Base-by-base conservation (phyloP, 2,888 invertebrate species). In the Sympetrum striolatum region DNA sequence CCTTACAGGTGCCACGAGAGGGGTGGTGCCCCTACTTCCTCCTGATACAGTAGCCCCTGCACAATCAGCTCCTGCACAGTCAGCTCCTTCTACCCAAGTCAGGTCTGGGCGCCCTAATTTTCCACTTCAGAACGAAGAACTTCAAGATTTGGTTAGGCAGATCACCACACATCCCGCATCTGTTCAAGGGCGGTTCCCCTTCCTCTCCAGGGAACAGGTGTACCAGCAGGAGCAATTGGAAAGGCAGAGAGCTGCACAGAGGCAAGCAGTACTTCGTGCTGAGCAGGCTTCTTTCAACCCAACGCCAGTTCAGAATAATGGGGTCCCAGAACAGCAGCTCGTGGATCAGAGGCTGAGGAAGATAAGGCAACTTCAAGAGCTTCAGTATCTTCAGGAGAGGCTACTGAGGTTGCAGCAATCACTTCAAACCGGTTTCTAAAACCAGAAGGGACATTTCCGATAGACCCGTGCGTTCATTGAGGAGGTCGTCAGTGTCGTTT, bases 1-100 rank as follows among this genome's bases (percentile, higher is more conserved):
- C 92, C 95, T 95, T n/a, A 91, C 91, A 48, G 98, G 98, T 0
- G 93, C 96, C n/a, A 97, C 98, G 0, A 96, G 97, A 92, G 96
- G 96, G 93, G 97, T 97, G 0, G 96, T 97, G 90, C 97, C 97
- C 0, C 90, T 92, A 95, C 35, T 86, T 37, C 86, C 86, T 22
- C 31, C 37, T 12, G 44, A 92, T 5, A 92, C 92, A 64, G 90
- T 92, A 37, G 90, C 81, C n/a, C 90, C 92, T 92, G 39, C 92
- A 91, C 48, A 93, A 91, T 86, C 82, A 14, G 35, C 86, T 31
- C 58, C 35, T 8, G 37, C 37, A 12, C 86, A 86, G 37, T 58
- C 58, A 0, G 53, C 31, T 82, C 15, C 25, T n/a, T 53, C 48
- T 15, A 44, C 39, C 8, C 25, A 25, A 25, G n/a, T 82, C 15